A percentile compares a stretch with the other conserved stretches of the same genome.
These are phyloP conservation scores for Melanerpes aurifrons DNA, from an alignment of 2,113 vertebrate genomes.

Conservation along the genomic window DNA sequence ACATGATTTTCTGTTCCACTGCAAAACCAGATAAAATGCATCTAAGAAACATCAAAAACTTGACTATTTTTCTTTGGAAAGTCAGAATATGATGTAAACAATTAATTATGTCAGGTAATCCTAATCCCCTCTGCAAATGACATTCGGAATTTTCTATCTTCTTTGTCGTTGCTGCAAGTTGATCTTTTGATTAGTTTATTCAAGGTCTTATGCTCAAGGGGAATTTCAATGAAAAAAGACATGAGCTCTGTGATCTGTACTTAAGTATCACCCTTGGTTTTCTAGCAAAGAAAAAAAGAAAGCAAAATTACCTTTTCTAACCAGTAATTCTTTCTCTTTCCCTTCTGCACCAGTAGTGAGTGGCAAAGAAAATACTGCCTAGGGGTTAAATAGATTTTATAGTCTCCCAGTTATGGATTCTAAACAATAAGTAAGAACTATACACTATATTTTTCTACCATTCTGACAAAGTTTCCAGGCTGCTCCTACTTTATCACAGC, in stretches of 20 bases:
- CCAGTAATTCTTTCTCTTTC: neutral
- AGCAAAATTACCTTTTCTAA: neutral
- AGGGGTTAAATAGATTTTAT: neutral
- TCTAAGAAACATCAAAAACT: neutral
- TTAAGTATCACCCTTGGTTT: neutral
- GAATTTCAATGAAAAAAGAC: neutral
- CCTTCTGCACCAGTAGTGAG: neutral
- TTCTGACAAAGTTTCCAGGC: neutral
- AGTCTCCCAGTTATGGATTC: constrained; percentile 35
- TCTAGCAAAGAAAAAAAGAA: neutral
- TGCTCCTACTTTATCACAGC: neutral
- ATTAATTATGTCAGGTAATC: neutral
- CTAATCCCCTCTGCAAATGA: neutral
- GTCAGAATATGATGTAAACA: neutral
- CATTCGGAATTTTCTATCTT: neutral
- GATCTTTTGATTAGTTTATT: neutral
- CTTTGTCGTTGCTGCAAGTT: neutral
- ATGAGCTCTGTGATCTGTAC: neutral
- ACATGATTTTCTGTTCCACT: neutral
- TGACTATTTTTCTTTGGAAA: neutral
- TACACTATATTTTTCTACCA: constrained; percentile 15
- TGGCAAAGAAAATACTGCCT: constrained; percentile 13
- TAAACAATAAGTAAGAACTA: constrained; percentile 7
- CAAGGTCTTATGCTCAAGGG: neutral
- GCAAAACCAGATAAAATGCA: neutral